These are phyloP conservation scores for Trichacis sp. DNA, from an alignment of 2,888 invertebrate species.

Conservation along the genomic window DNA sequence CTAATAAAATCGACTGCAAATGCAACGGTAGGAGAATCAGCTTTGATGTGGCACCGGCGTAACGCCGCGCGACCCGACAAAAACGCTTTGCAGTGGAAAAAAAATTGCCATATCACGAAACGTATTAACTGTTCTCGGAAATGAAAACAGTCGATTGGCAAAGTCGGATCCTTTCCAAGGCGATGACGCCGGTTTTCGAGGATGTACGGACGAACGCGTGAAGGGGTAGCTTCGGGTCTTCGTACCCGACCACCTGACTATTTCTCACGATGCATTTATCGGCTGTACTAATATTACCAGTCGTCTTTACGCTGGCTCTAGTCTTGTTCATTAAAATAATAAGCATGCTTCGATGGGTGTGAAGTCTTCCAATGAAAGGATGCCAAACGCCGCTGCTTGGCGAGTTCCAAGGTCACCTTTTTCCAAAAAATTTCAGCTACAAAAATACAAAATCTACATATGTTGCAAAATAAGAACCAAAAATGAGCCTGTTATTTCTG, in stretches of 20 bases:
- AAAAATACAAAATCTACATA: no score
- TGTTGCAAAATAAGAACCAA: no score
- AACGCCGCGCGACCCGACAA: slow-evolving; percentile 1
- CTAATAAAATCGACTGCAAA: no score
- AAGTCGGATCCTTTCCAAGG: slow-evolving; percentile 20
- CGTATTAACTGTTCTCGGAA: slow-evolving; percentile 47
- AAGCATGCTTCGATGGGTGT: slow-evolving; percentile 47
- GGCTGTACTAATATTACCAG: slow-evolving; percentile 53
- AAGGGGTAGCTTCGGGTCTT: slow-evolving; percentile 23
- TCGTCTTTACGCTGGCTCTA: slow-evolving; percentile 1
- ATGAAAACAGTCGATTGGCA: slow-evolving; percentile 30
- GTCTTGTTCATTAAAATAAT: slow-evolving; percentile 53
- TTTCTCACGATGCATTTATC: slow-evolving; percentile 62
- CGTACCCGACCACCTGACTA: slow-evolving; percentile 58
- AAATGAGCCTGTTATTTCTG: no score
- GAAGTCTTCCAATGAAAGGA: slow-evolving; percentile 29
- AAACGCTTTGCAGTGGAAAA: not conserved
- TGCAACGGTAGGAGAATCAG: no score
- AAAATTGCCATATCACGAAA: slow-evolving; percentile 59
- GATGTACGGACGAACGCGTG: slow-evolving; percentile 10
- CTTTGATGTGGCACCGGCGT: not conserved
- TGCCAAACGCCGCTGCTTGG: no score
- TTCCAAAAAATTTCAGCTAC: no score
- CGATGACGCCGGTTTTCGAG: slow-evolving; percentile 14
- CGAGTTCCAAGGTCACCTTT: no score